Evolutionary conservation across 2,888 invertebrate species (phyloP).

Genomic region (Alcis repandata): DNA sequence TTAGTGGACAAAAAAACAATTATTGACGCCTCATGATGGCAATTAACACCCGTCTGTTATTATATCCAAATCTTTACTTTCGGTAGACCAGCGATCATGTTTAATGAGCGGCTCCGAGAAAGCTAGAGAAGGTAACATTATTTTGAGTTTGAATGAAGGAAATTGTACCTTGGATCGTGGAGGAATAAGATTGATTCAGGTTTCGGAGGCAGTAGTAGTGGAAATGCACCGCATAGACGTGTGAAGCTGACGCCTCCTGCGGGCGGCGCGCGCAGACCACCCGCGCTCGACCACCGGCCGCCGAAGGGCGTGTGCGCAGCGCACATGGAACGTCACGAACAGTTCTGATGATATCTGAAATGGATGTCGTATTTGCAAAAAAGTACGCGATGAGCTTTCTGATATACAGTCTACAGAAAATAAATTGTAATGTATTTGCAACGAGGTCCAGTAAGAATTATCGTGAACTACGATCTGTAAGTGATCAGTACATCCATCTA

Average conservation of each 20-base stretch:
- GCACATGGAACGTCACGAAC: conserved; percentile 62
- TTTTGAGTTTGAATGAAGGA: conserved; percentile 43
- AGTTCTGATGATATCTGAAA: conserved; percentile 48
- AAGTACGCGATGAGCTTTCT: conserved; percentile 40
- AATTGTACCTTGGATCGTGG: conserved; percentile 57
- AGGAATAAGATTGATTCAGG: conserved; percentile 58
- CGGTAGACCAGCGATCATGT: conserved; percentile 72
- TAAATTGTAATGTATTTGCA: conserved; percentile 26
- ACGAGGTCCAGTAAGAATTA: conserved; percentile 18
- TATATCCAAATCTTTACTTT: conserved; percentile 79
- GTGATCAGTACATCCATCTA: conserved; percentile 56
- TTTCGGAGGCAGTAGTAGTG: conserved; percentile 48
- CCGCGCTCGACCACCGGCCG: conserved; percentile 76
- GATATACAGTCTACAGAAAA: conserved; percentile 21
- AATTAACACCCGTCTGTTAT: conserved; percentile 85
- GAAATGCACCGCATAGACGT: conserved; percentile 71
- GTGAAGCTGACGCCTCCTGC: conserved; percentile 79
- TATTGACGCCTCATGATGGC: conserved; percentile 84
- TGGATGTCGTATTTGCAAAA: conserved; percentile 51
- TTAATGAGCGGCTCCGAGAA: conserved; percentile 66
- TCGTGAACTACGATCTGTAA: conserved; percentile 64
- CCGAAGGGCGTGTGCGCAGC: conserved; percentile 67
- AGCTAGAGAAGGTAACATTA: conserved; percentile 59
- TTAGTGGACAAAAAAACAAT: conserved; percentile 82
- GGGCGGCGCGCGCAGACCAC: conserved; percentile 76